Percentiles rank a stretch among this genome's conserved stretches.
Conservation (phyloP, 2,113 vertebrate genomes). For the Ploceus nigricollis region DNA sequence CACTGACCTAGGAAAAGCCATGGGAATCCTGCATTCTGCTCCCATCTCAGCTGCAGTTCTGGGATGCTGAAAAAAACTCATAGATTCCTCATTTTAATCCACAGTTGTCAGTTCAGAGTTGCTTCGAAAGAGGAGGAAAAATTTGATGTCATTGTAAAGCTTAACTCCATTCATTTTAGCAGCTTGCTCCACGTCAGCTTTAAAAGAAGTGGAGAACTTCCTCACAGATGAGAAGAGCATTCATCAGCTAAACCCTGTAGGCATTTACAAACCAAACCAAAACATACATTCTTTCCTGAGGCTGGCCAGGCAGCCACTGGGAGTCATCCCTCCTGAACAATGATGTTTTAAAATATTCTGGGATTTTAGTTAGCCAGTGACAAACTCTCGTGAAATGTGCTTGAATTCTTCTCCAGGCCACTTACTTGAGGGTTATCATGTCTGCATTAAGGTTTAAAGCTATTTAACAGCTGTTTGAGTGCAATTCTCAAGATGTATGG, state of each 20-base stretch:
- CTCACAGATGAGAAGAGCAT: neutral
- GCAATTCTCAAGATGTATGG: neutral
- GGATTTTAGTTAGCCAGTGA: neutral
- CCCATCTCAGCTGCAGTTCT: neutral
- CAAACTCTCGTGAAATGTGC: neutral
- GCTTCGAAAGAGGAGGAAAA: neutral
- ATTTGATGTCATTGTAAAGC: neutral
- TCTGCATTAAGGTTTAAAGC: neutral
- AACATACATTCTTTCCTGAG: constrained; percentile 4
- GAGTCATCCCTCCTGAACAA: constrained; percentile 45
- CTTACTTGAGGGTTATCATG: neutral
- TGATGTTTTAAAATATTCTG: constrained; percentile 26
- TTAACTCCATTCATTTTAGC: neutral
- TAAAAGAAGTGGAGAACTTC: neutral
- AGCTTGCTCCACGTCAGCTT: neutral
- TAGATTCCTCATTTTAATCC: constrained; percentile 40
- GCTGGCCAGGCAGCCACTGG: constrained; percentile 9
- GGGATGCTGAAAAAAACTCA: neutral
- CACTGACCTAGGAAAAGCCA: neutral
- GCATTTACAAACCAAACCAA: constrained; percentile 32
- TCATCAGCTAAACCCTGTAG: neutral
- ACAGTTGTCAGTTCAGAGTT: neutral
- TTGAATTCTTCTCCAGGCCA: neutral
- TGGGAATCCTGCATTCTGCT: neutral
- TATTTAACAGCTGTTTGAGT: neutral